A percentile compares a stretch with the other conserved stretches of the same genome.
phyloP scores from a whole-genome alignment of 2,113 vertebrate genomes.

The Illadopsis cleaveri region DNA sequence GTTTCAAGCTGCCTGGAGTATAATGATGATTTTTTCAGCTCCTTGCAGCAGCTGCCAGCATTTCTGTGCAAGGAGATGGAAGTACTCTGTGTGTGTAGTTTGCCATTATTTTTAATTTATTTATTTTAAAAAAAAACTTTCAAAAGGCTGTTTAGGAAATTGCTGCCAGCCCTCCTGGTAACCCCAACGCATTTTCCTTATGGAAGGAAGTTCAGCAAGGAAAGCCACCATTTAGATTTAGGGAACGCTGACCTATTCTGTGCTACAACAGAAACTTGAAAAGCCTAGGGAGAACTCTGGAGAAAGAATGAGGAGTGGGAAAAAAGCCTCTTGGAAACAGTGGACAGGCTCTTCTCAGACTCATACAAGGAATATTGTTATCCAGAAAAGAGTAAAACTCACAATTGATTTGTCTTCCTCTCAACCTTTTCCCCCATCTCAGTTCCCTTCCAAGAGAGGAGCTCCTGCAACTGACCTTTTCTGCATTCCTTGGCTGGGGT shows the following conservation, averaged over 20 bases:
- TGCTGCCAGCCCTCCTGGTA: constrained; percentile 27
- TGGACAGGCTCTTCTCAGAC: background rate
- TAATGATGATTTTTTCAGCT: constrained; percentile 46
- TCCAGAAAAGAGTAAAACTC: background rate
- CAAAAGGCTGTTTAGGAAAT: constrained; percentile 7
- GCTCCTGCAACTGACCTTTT: background rate
- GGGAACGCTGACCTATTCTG: constrained; percentile 50
- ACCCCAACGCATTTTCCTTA: background rate
- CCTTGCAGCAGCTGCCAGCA: constrained; percentile 12
- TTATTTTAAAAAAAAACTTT: background rate
- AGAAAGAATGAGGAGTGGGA: background rate
- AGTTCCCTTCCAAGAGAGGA: background rate
- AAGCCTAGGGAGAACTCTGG: background rate
- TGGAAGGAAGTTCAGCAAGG: constrained; percentile 31
- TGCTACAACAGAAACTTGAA: background rate
- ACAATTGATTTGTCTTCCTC: background rate
- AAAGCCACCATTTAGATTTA: constrained; percentile 76
- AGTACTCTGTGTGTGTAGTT: background rate
- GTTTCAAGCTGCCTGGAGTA: constrained; percentile 32
- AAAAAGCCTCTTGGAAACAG: background rate
- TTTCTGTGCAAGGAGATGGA: constrained; percentile 25
- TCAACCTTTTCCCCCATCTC: background rate
- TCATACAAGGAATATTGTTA: background rate
- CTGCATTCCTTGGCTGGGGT: background rate
- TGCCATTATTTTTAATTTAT: background rate